Evolutionary conservation across 2,797 vertebrate genomes (phyloP), one percentile per base, ranked within the genome.

Genomic region (Phoxinus dragarum): DNA sequence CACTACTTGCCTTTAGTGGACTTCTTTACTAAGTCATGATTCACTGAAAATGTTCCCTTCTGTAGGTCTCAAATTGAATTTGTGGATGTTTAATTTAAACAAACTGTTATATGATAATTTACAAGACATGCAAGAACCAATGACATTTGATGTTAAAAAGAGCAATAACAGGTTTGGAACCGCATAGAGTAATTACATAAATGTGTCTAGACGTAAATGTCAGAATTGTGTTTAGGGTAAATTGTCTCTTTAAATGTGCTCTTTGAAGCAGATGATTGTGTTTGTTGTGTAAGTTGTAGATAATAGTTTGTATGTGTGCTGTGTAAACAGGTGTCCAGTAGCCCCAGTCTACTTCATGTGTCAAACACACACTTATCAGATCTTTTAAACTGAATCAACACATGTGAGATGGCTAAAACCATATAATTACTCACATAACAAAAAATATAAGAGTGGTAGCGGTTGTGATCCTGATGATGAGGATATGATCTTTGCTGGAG

Each of bases 281-380:
- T 82, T 47, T 82, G 36, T 72, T 47, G 19, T 73, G 68, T n/a
- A 36, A 36, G 49, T 56, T 56, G 54, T 27, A 71, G 66, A 56
- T 81, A 71, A 81, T 27, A 34, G 47, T 81, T 72, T 59, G 67
- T 49, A 9, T 68, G 42, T 81, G 49, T 81, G 49, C 49, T 72
- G 67, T 81, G 54, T 71, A 71, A 81, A 81, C 80, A 69, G 47
- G 66, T 81, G 67, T 71, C 80, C 47, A 81, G 47, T 40, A 19
- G 49, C 68, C 11, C 72, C 49, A 27, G n/a, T 61, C 56, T 61
- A n/a, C 27, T 61, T 71, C 69, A 80, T 68, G 44, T 52, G 64
- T 38, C 64, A 36, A 49, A 68, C 31, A 47, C 17, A 56, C 68
- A 5, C 66, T 42, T 54, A 72, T 81, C 68, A 71, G 80, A 81